Conservation (phyloP, 2,888 invertebrate species). For the Eupithecia centaureata region DNA sequence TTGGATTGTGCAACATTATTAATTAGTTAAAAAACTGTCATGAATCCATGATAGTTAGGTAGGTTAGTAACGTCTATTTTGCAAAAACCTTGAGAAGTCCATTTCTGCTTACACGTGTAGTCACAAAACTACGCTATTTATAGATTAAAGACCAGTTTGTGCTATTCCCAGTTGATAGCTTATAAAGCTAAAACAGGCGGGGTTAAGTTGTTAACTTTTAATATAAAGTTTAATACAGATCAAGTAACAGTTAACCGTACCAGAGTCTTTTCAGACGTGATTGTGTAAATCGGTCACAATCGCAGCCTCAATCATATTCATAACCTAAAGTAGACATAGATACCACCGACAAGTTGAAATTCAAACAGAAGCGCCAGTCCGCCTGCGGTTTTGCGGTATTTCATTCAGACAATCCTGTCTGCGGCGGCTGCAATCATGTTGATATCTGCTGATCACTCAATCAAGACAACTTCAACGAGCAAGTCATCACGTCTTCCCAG, state of each 20-base stretch:
- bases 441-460: background rate
- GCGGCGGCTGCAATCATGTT: background rate
- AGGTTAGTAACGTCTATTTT: background rate
- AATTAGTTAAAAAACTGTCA: too few relatives aligned
- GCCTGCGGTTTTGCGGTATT: conserved; percentile 10
- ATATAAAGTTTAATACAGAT: background rate
- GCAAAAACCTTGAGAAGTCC: background rate
- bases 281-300: background rate
- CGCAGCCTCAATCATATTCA: background rate
- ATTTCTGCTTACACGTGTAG: background rate
- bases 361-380: background rate
- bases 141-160: background rate
- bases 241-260: background rate
- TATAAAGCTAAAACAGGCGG: background rate
- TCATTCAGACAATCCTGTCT: background rate
- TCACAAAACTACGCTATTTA: background rate
- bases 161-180: background rate
- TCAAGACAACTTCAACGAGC: background rate
- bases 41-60: background rate
- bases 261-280: background rate
- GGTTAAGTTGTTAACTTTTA: background rate
- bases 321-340: background rate
- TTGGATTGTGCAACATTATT: too few relatives aligned
- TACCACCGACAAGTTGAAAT: background rate
- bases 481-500: background rate